Evolutionary conservation across 2,888 invertebrate species (phyloP), one percentile per base, ranked within the genome.

Genomic region (Argyresthia goedartella): DNA sequence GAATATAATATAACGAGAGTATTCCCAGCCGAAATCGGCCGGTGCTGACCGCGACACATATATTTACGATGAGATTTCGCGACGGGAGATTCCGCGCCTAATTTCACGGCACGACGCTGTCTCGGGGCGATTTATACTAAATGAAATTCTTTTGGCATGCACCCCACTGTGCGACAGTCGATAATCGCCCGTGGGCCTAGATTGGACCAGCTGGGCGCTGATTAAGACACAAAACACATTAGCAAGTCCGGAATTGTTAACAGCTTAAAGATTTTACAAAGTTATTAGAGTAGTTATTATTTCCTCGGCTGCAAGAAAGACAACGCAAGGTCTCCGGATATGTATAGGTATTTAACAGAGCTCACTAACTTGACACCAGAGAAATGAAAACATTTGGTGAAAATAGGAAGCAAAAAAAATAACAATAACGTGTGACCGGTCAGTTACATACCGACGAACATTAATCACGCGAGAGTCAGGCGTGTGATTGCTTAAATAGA

Each of bases 1-100:
- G 81, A 81, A 78, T 81, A 81, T n/a, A n/a, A n/a, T 82, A 80
- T 79, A 78, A 78, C 76, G 80, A 82, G 80, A 82, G 77, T 77
- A 69, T 76, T 73, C 75, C 75, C 36, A 49, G 42, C 77, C 76
- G 69, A 73, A 76, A 68, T 71, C 65, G 67, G 63, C 67, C 66
- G 64, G 60, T 65, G 63, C 64, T 68, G 64, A 61, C 68, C 69
- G 73, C 73, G 77, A 81, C 81, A 77, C 71, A 76, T 82, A 82
- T 25, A 25, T 85, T 84, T 80, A 84, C 80, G 84, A 81, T 67
- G 80, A 78, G 82, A 75, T 75, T 79, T 82, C 86, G 75, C 86
- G 77, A 77, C 84, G 73, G 86, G 85, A 74, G 81, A 74, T 71
- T 71, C 73, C 65, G 68, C 74, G 75, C 81, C 85, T 86, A 86